phyloP scores from a whole-genome alignment of 2,888 invertebrate genomes.

The Plusia festucae region DNA sequence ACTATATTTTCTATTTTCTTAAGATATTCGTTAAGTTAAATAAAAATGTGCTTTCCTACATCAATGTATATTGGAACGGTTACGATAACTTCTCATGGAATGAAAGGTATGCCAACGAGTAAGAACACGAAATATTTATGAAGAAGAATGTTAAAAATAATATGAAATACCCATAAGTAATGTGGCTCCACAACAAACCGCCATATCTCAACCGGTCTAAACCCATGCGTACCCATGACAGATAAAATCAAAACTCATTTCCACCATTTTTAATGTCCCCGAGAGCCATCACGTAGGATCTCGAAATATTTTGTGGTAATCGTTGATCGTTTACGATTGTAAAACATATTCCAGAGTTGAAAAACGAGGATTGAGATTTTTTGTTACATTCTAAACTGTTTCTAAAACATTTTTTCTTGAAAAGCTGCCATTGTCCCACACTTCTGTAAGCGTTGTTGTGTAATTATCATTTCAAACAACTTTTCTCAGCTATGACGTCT shows the following conservation, averaged over 20 bases:
- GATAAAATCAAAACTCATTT: constrained; percentile 65
- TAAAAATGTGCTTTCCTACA: neutral
- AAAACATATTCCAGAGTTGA: constrained; percentile 16
- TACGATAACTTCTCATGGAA: neutral
- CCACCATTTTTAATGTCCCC: constrained; percentile 59
- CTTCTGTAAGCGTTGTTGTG: neutral
- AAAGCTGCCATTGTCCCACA: neutral
- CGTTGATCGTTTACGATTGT: constrained; percentile 53
- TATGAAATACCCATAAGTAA: constrained; percentile 16
- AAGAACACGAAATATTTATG: neutral
- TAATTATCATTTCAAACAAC: neutral
- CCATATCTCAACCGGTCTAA: constrained; percentile 28
- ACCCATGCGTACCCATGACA: constrained; percentile 59
- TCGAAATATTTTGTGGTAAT: constrained; percentile 60
- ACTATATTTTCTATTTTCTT: neutral
- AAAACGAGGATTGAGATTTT: neutral
- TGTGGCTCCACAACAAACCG: constrained; percentile 13
- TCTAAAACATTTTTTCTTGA: neutral
- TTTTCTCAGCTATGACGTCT: neutral
- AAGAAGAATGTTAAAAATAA: constrained; percentile 1
- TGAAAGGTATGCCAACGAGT: neutral
- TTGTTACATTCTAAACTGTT: neutral
- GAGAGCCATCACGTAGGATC: constrained; percentile 60
- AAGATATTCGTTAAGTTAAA: neutral
- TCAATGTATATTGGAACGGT: neutral